Base-by-base conservation (phyloP, 2,888 invertebrate genomes). In the Coelinius sp. region DNA sequence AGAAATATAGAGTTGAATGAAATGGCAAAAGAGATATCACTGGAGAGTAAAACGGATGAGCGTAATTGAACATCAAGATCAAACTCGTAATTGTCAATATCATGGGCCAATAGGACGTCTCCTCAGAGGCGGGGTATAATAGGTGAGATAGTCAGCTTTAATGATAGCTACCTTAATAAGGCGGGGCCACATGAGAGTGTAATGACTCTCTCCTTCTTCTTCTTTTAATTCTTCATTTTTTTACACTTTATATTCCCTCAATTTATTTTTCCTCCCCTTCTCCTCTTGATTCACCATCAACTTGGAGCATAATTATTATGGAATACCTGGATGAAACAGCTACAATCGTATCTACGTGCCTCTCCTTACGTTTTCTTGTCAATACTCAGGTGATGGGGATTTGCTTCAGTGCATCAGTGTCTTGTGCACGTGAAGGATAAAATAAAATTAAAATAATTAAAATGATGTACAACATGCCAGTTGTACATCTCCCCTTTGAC, bases 101-200 rank as follows among this genome's bases (percentile, higher is more conserved):
- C 80, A 78, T 81, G 79, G 79, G 76, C 78, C 74, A 78, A 62
- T 71, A 44, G 66, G 49, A 69, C 31, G 20, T 69, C 69, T 72
- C 46, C 8, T 49, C 46, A 49, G 7, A 49, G 73, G 56, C 65
- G 44, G 66, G 59, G 63, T 64, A 68, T 82, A 84, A 82, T 82
- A 81, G 82, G 79, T 79, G 82, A 82, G 82, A 83, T 84, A 82
- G 82, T 80, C 76, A 78, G 79, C 75, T 79, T 80, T 84, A 84
- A 85, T 84, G 83, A 85, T 84, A 84, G 83, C 80, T 80, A 79
- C 79, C 81, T 84, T 83, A 83, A 85, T 85, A 84, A 85, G 83
- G 81, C 78, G 83, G 70, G 68, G 78, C 81, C 79, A 81, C 80
- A 80, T 77, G 78, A 75, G 78, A 77, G 76, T 76, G 64, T 74